Conservation (phyloP, 2,797 vertebrate species). For the Lutjanus campechanus region DNA sequence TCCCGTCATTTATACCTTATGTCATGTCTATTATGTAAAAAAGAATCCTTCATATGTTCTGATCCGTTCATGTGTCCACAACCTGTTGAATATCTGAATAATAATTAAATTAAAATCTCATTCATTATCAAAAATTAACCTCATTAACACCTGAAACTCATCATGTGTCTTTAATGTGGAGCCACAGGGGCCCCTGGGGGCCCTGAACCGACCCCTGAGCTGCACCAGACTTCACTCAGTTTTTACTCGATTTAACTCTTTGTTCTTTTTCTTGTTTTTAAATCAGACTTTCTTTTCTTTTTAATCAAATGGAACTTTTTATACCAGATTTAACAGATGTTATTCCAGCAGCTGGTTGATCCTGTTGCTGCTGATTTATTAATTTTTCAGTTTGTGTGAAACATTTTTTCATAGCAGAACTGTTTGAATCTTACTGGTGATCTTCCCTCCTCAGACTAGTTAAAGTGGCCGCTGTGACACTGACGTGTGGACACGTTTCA, state of each 20-base stretch:
- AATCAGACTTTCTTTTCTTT: too few relatives aligned
- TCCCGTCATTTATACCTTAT: too few relatives aligned
- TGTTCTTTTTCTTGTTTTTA: too few relatives aligned
- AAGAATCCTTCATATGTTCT: too few relatives aligned
- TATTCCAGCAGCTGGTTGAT: background rate
- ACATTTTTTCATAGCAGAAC: too few relatives aligned
- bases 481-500: background rate
- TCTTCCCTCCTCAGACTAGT: conserved; percentile 3
- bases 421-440: too few relatives aligned
- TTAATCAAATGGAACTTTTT: too few relatives aligned
- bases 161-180: background rate
- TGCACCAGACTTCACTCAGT: background rate
- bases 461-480: background rate
- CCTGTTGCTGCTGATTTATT: background rate
- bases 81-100: background rate
- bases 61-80: background rate
- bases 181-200: background rate
- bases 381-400: background rate
- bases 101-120: background rate
- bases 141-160: too few relatives aligned
- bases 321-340: background rate
- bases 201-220: background rate
- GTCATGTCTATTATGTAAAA: too few relatives aligned
- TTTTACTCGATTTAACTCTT: too few relatives aligned
- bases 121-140: background rate